phyloP scores from a whole-genome alignment of 2,113 vertebrate genomes.

The Oryctolagus cuniculus region mOryCun1.1 NC_091440.1:62630501-62631000 shows the following conservation, averaged over 20 bases:
- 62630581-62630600: not conserved
- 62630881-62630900: not conserved
- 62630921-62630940: not conserved
- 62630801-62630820: not conserved
- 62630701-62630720: not conserved
- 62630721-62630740: not conserved
- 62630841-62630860: not conserved
- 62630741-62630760: not conserved
- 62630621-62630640: not conserved
- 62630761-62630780: not conserved
- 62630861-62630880: not conserved
- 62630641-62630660: not conserved
- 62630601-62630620: not conserved
- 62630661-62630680: not conserved
- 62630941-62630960: not conserved
- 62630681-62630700: not conserved
- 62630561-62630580: conserved; percentile 29
- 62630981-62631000: not conserved
- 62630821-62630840: not conserved
- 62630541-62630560: not conserved
- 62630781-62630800: not conserved
- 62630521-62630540: not conserved
- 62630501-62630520: not conserved
- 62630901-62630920: not conserved
- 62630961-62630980: not conserved